Evolutionary conservation across 2,797 vertebrate genomes (phyloP), one percentile per base, ranked within the genome.

Genomic region (Hozukius guyotensis): DNA sequence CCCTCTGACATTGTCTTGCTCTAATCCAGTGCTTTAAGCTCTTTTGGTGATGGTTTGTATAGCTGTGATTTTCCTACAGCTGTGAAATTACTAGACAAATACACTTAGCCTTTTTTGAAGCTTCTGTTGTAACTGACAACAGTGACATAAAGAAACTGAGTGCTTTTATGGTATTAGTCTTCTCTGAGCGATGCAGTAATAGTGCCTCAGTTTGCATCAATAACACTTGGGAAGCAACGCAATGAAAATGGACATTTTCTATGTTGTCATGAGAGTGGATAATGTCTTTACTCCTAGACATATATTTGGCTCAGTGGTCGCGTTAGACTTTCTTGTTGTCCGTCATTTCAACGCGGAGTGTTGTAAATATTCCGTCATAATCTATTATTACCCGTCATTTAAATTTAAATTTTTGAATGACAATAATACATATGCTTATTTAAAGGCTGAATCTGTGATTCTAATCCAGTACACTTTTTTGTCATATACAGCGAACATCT

Each of bases 21-120:
- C 49, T 88, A 88, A 91, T 93, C 81, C 83, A 14, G 24, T 22
- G 64, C 65, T 88, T 88, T 76, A 65, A 80, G 14, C 29, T 80
- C 57, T 64, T 82, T 82, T 83, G 63, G 31, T 83, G 71, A 81
- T 77, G 62, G 61, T 86, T 89, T 88, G 75, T 83, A 69, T 75
- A 80, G 60, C 73, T 72, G 42, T 81, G 66, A 85, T 87, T 82
- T 84, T 82, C 80, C 79, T 80, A 56, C 76, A 83, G 77, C 80
- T 84, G 75, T 84, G 59, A 81, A 86, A 85, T 86, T 31, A 76
- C 82, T 77, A 77, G 57, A 82, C 75, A 87, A 84, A 88, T 77
- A 81, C 61, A 84, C 78, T 70, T 70, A 57, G 61, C 4, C 14
- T 14, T 79, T 76, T 70, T 24, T 27, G 81, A 73, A 86, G 80